Evolutionary conservation across 2,113 vertebrate genomes (phyloP), one percentile per base, ranked within the genome.

Genomic region (Myxocyprinus asiaticus): DNA sequence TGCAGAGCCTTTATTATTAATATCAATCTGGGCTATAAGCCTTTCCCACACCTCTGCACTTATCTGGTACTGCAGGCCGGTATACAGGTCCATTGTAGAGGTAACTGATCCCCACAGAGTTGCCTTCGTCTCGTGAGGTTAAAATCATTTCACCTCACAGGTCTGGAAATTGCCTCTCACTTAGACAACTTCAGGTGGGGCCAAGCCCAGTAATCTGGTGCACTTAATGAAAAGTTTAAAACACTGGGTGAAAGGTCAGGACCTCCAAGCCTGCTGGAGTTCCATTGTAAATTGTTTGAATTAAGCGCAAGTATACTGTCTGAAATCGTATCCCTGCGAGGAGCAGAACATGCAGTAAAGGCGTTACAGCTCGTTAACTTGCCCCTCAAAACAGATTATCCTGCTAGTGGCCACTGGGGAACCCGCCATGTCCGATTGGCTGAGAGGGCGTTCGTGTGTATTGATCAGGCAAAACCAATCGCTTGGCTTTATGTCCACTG

Each of bases 171-270:
- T 50, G 82, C 78, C 84, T 84, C 80, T 85, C 79, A 83, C 80
- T 85, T 83, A 81, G 85, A 81, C 78, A 81, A 73, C 66, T 81
- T 84, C 62, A 76, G 71, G 76, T 83, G 82, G 83, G 79, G 5
- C 76, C 64, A 71, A 67, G 76, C 58, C 68, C 78, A 56, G 85
- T 81, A 81, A 84, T 88, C 85, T 86, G 68, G 83, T 73, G 72
- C 83, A 83, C 82, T 80, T 88, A 88, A 88, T 88, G 87, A 86
- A 88, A 86, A 83, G 85, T 85, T 88, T 83, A 81, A 83, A 86
- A 77, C 80, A 70, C 66, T 22, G 58, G 77, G 84, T 80, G 82
- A 80, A 62, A 77, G 87, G 87, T 85, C 81, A 81, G 63, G 84
- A 83, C 87, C 84, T 82, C 78, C 53, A 83, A 81, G 86, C 45